These are phyloP conservation scores for Heliopora coerulea DNA, from an alignment of 92 coral and sea anemone species.

Conservation along the genomic window DNA sequence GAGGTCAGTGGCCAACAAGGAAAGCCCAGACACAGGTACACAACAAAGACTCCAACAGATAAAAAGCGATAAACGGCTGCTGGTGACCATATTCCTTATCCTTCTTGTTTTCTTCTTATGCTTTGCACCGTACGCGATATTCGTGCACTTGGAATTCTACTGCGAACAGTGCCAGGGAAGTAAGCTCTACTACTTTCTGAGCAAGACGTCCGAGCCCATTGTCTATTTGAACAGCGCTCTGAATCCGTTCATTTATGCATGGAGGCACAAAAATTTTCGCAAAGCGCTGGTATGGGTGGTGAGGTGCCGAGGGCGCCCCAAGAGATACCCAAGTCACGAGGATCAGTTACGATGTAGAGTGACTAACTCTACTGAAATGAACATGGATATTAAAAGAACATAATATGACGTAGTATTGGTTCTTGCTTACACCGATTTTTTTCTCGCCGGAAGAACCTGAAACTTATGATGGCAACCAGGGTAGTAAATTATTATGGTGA, in stretches of 20 bases:
- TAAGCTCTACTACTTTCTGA: neutral
- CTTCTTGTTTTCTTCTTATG: conserved; percentile 32
- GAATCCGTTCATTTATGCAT: conserved; percentile 35
- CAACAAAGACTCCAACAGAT: conserved; percentile 19
- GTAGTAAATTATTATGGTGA: too few species aligned
- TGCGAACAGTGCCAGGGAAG: conserved; percentile 28
- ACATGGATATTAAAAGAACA: too few species aligned
- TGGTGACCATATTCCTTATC: conserved; percentile 44
- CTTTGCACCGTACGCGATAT: conserved; percentile 47
- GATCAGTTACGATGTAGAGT: neutral
- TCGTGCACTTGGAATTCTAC: conserved; percentile 34
- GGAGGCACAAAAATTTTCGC: conserved; percentile 26
- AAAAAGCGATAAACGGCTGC: conserved; percentile 33
- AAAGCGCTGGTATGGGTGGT: conserved; percentile 18
- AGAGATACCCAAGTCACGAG: neutral
- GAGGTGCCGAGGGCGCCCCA: conserved; percentile 1
- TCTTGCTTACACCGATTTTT: too few species aligned
- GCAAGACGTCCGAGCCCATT: conserved; percentile 53
- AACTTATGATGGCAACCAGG: too few species aligned
- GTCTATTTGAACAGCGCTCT: conserved; percentile 52
- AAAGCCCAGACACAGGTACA: neutral
- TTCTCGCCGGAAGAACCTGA: too few species aligned
- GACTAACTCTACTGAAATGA: too few species aligned
- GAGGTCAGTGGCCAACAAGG: neutral
- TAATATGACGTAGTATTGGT: too few species aligned